These are phyloP conservation scores for Strigamia transsilvanica DNA, from an alignment of 2,888 invertebrate species.

Conservation along the genomic window DNA sequence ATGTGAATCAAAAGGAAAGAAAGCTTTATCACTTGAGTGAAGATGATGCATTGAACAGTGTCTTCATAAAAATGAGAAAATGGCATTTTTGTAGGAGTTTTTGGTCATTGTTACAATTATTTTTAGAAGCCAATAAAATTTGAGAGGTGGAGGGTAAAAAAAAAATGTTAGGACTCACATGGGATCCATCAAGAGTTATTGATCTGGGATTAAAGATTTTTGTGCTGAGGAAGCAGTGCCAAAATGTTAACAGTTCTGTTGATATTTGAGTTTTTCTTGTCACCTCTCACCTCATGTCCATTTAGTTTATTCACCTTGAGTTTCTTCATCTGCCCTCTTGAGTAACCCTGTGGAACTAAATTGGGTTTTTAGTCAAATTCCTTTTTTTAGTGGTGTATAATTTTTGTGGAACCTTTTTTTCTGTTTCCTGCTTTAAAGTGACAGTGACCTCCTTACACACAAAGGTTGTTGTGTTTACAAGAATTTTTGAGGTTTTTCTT, in stretches of 20 bases:
- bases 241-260: conserved; percentile 37
- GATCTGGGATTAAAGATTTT: conserved; percentile 43
- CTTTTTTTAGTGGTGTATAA: background rate
- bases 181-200: conserved; percentile 39
- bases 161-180: background rate
- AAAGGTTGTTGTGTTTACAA: background rate
- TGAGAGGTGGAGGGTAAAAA: background rate
- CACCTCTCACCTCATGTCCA: conserved; percentile 16
- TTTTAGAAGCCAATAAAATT: conserved; percentile 2
- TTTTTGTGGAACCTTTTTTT: background rate
- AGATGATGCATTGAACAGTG: background rate
- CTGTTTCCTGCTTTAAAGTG: background rate
- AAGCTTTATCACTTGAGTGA: background rate
- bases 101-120: conserved; percentile 1
- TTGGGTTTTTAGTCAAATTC: conserved; percentile 33
- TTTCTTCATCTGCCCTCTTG: conserved; percentile 16
- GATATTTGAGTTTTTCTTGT: conserved; percentile 24
- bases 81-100: background rate
- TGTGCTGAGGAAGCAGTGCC: conserved; percentile 41
- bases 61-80: background rate
- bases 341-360: conserved; percentile 39
- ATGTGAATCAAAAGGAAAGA: background rate
- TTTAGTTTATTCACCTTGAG: conserved; percentile 36
- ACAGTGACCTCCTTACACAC: conserved; percentile 12
- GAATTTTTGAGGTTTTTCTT: background rate